These are phyloP conservation scores for Anarrhichthys ocellatus DNA, from an alignment of 2,113 vertebrate species.

Conservation along the genomic window DNA sequence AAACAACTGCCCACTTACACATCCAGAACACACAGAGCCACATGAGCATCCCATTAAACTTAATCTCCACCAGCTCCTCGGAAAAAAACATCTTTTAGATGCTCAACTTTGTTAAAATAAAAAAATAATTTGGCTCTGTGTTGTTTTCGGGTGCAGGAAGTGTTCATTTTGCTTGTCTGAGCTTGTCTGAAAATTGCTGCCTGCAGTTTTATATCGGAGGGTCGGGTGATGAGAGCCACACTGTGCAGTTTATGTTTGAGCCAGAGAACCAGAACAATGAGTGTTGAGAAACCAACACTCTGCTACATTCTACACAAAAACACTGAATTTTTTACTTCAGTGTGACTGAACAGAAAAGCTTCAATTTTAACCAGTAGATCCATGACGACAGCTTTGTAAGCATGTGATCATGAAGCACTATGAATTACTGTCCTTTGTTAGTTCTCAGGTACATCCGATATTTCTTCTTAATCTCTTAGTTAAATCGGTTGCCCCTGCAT, in stretches of 20 bases:
- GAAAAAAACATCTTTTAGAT: neutral
- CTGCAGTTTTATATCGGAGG: neutral
- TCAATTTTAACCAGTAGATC: neutral
- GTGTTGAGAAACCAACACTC: neutral
- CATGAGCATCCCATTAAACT: neutral
- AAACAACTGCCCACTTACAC: neutral
- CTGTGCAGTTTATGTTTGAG: neutral
- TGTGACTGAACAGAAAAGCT: neutral
- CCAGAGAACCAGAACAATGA: neutral
- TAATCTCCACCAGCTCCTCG: neutral
- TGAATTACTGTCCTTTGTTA: neutral
- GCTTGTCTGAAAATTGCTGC: neutral
- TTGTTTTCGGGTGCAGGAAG: neutral
- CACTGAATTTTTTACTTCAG: neutral
- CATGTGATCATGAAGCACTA: neutral
- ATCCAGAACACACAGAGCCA: constrained; percentile 4
- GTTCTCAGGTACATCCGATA: neutral
- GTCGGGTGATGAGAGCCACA: neutral
- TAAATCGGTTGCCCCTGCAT: neutral
- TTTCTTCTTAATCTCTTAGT: neutral
- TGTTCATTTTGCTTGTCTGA: neutral
- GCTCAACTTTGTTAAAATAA: neutral
- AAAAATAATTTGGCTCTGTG: neutral
- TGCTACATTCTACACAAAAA: neutral
- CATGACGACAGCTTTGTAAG: neutral